These are phyloP conservation scores for Antechinus stuartii DNA, from an alignment of 2,113 vertebrate genomes.

Conservation along the genomic window DNA sequence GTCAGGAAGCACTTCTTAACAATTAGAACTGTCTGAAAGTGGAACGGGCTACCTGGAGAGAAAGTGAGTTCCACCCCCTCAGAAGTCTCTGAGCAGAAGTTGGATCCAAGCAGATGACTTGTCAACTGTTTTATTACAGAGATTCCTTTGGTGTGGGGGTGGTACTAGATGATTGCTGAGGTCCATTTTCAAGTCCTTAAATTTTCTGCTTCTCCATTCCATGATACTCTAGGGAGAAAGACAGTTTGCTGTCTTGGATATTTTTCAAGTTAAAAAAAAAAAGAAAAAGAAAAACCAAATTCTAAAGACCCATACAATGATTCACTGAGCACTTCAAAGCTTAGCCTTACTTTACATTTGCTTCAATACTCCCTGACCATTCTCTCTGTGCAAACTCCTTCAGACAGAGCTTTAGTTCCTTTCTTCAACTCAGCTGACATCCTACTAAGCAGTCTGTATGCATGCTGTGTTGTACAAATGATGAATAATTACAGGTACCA, in stretches of 20 bases:
- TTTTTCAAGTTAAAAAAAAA: constrained; percentile 9
- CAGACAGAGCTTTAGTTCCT: constrained; percentile 13
- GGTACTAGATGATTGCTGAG: background rate
- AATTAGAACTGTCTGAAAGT: background rate
- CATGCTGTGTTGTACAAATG: background rate
- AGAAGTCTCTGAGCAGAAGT: background rate
- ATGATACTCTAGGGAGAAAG: constrained; percentile 26
- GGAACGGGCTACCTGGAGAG: background rate
- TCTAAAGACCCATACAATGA: constrained; percentile 19
- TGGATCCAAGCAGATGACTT: background rate
- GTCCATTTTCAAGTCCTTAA: background rate
- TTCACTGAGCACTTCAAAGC: background rate
- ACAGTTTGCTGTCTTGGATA: background rate
- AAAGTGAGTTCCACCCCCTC: background rate
- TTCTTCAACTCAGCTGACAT: background rate
- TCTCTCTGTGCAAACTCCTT: constrained; percentile 18
- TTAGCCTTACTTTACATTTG: background rate
- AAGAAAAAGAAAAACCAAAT: constrained; percentile 11
- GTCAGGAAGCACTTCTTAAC: background rate
- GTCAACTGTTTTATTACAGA: background rate
- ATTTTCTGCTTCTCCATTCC: background rate
- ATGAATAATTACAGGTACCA: background rate
- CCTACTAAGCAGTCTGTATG: background rate
- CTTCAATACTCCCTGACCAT: background rate
- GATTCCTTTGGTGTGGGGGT: background rate